Percentiles rank a stretch among this genome's conserved stretches.
Evolutionary conservation across 2,888 invertebrate genomes (phyloP).

Genomic region (Drosophila helvetica): DNA sequence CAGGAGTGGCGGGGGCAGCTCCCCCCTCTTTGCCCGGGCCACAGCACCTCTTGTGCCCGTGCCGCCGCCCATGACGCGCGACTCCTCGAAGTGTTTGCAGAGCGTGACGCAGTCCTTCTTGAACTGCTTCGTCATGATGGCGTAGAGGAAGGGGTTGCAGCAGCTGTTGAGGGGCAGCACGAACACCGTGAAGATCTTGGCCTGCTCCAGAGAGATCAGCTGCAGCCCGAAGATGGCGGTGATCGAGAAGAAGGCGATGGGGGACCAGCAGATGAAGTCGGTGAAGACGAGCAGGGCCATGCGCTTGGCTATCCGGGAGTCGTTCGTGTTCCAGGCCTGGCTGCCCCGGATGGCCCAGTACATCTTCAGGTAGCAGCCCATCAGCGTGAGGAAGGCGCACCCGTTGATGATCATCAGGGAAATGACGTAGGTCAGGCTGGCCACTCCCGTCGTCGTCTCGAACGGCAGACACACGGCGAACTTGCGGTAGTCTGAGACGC

Average conservation of each 20-base stretch:
- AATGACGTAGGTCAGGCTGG: slow-evolving; percentile 94
- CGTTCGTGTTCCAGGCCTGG: slow-evolving; percentile 98
- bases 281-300: slow-evolving; percentile 99
- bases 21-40: slow-evolving; percentile 92
- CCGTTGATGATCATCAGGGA: slow-evolving; percentile 96
- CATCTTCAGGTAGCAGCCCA: slow-evolving; percentile 98
- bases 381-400: slow-evolving; percentile 95
- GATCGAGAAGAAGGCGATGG: slow-evolving; percentile 97
- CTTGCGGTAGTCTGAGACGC: slow-evolving; percentile 97
- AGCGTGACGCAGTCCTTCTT: slow-evolving; percentile 98
- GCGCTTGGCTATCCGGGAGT: slow-evolving; percentile 96
- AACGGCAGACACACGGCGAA: slow-evolving; percentile 98
- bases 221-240: slow-evolving; percentile 96
- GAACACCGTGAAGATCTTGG: slow-evolving; percentile 98
- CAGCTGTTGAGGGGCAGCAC: slow-evolving; percentile 97
- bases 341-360: slow-evolving; percentile 99
- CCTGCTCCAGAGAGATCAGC: slow-evolving; percentile 96
- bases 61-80: slow-evolving; percentile 86
- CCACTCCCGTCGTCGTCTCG: slow-evolving; percentile 91
- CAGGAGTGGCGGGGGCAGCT: slow-evolving; percentile 87
- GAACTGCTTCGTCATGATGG: slow-evolving; percentile 98
- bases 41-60: slow-evolving; percentile 86
- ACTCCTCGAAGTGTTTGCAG: slow-evolving; percentile 98
- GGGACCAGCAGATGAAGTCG: slow-evolving; percentile 99
- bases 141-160: slow-evolving; percentile 99